phyloP scores from a whole-genome alignment of 2,888 invertebrate genomes.

The Parnassius mnemosyne region DNA sequence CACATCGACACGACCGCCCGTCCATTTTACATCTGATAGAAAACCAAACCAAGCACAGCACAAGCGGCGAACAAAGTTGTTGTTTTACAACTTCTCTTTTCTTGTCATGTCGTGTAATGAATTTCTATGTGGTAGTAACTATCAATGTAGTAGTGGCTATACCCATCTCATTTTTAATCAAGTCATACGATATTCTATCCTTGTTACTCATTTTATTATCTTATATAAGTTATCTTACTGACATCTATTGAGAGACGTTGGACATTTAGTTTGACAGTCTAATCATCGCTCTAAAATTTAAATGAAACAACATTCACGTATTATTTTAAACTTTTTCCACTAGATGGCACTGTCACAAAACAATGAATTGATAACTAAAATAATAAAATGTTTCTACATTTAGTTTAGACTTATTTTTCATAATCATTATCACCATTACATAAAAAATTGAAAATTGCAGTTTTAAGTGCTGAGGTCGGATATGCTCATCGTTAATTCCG shows the following conservation, averaged over 20 bases:
- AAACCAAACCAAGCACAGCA: slow-evolving; percentile 72
- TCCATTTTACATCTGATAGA: slow-evolving; percentile 81
- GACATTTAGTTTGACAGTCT: neutral
- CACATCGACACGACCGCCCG: slow-evolving; percentile 74
- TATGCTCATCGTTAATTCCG: no score
- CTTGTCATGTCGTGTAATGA: slow-evolving; percentile 59
- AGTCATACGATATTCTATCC: slow-evolving; percentile 37
- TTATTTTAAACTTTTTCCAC: neutral
- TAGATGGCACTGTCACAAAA: slow-evolving; percentile 23
- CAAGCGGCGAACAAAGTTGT: slow-evolving; percentile 57
- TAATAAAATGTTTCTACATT: no score
- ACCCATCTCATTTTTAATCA: slow-evolving; percentile 42
- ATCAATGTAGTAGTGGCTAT: slow-evolving; percentile 49
- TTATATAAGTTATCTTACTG: slow-evolving; percentile 35
- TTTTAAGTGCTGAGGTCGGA: no score
- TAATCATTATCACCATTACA: no score
- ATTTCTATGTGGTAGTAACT: slow-evolving; percentile 48
- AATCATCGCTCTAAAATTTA: neutral
- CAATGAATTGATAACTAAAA: neutral
- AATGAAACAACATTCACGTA: neutral
- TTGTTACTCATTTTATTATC: slow-evolving; percentile 54
- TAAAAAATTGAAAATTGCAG: no score
- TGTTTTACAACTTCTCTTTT: slow-evolving; percentile 81
- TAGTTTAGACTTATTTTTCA: no score
- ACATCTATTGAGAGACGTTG: slow-evolving; percentile 47